phyloP scores from a whole-genome alignment of 2,797 vertebrate species.

The Tangara arthus region DNA sequence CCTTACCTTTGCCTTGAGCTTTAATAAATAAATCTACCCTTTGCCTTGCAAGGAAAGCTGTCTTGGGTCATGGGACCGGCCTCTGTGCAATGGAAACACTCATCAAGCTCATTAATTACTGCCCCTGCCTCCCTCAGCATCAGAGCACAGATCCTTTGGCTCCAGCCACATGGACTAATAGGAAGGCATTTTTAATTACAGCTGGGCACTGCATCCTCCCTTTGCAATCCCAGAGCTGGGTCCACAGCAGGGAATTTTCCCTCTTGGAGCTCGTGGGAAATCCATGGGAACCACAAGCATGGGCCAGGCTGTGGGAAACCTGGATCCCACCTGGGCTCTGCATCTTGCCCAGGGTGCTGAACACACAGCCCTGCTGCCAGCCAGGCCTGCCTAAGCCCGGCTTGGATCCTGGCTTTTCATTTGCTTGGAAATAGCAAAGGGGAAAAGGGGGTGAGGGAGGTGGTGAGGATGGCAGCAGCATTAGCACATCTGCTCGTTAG shows the following conservation, averaged over 20 bases:
- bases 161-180: neutral
- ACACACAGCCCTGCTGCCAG: neutral
- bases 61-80: neutral
- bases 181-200: constrained; percentile 25
- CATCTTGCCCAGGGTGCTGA: neutral
- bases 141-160: neutral
- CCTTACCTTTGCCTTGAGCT: constrained; percentile 35
- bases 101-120: constrained; percentile 48
- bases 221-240: neutral
- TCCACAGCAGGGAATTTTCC: neutral
- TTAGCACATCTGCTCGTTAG: constrained; percentile 37
- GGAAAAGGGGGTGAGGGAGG: neutral
- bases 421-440: neutral
- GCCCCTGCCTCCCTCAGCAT: constrained; percentile 5
- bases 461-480: neutral
- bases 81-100: constrained; percentile 6
- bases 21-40: constrained; percentile 28
- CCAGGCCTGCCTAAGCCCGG: neutral
- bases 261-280: neutral
- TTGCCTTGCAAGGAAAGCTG: neutral
- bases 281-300: neutral
- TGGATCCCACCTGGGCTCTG: neutral
- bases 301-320: neutral
- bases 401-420: neutral
- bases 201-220: neutral